These are phyloP conservation scores for Adelosebastes latens DNA, from an alignment of 2,797 vertebrate species.

Conservation along the genomic window DNA sequence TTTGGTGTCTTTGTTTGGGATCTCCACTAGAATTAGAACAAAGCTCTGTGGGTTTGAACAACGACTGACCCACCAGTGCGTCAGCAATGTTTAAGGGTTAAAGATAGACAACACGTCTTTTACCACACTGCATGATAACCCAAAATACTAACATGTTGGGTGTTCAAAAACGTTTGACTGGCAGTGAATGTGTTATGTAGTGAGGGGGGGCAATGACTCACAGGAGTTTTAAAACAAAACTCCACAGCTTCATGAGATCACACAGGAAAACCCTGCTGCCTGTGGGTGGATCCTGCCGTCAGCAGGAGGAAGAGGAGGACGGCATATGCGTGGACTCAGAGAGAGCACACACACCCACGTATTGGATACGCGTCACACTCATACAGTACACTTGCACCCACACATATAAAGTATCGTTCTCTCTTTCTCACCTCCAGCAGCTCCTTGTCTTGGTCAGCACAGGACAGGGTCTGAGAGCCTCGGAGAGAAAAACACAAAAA, in stretches of 20 bases:
- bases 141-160: constrained; percentile 28
- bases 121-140: not conserved
- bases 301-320: constrained; percentile 30
- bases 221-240: constrained; percentile 28
- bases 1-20: not conserved
- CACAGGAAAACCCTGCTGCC: constrained; percentile 49
- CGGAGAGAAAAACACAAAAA: constrained; percentile 16
- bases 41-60: not conserved
- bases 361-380: constrained; percentile 30
- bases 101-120: not conserved
- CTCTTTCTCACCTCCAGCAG: constrained; percentile 84
- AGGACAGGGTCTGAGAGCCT: constrained; percentile 89
- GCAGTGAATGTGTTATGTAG: constrained; percentile 27
- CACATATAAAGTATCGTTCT: not conserved
- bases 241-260: constrained; percentile 32
- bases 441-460: constrained; percentile 84
- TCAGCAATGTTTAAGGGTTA: not conserved
- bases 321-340: constrained; percentile 46
- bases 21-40: not conserved
- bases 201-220: constrained; percentile 41
- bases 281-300: constrained; percentile 43
- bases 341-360: constrained; percentile 42
- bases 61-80: not conserved
- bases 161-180: constrained; percentile 22
- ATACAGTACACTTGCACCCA: constrained; percentile 30